A percentile compares a stretch with the other conserved stretches of the same genome.
These are phyloP conservation scores for Dipodomys stephensi DNA, from an alignment of 2,113 vertebrate genomes.

Conservation along the genomic window DNA sequence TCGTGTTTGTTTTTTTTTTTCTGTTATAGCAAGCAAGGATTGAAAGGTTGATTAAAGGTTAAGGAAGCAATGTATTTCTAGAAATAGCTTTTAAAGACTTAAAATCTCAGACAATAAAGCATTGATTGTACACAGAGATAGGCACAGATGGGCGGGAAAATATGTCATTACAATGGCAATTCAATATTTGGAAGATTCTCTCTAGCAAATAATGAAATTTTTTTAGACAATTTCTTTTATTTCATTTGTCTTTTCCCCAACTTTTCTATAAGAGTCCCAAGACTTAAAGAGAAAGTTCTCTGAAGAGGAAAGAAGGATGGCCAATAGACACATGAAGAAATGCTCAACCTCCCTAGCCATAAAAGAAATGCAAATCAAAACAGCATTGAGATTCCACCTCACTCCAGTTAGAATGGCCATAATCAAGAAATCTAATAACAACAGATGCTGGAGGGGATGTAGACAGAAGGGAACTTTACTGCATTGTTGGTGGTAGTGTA, in stretches of 20 bases:
- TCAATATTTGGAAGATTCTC: slow-evolving; percentile 39
- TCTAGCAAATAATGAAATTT: not conserved
- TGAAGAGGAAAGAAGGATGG: too few relatives aligned
- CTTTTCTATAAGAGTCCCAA: not conserved
- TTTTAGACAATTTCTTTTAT: not conserved
- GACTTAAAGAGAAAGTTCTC: too few relatives aligned
- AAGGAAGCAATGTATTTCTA: slow-evolving; percentile 27
- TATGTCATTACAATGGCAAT: not conserved
- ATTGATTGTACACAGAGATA: slow-evolving; percentile 45
- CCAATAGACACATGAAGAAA: too few relatives aligned
- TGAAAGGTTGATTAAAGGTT: slow-evolving; percentile 62
- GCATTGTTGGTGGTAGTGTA: too few relatives aligned
- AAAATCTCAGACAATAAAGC: slow-evolving; percentile 51
- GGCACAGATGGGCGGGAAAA: slow-evolving; percentile 13
- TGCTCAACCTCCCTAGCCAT: too few relatives aligned
- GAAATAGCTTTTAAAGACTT: slow-evolving; percentile 48
- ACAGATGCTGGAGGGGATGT: too few relatives aligned
- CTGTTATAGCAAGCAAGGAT: slow-evolving; percentile 18
- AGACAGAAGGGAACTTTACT: too few relatives aligned
- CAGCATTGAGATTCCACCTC: too few relatives aligned
- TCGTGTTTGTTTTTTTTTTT: not conserved
- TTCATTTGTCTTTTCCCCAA: not conserved
- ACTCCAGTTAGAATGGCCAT: too few relatives aligned
- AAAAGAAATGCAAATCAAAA: too few relatives aligned
- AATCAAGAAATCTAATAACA: too few relatives aligned